Evolutionary conservation across 2,888 invertebrate species (phyloP).

Genomic region (Mimachlamys varia): DNA sequence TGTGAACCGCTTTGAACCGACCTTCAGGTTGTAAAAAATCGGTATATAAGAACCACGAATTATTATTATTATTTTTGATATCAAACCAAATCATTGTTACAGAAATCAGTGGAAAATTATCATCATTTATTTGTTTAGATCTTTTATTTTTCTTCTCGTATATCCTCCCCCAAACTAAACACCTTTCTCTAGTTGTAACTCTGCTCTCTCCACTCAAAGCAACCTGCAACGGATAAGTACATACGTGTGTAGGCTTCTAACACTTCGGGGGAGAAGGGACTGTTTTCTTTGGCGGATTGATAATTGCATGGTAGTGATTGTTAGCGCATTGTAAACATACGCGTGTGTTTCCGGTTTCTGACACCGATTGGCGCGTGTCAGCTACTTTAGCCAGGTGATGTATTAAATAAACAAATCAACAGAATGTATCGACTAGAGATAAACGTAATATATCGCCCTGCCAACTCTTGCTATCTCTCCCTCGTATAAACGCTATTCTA

Average conservation of each 20-base stretch:
- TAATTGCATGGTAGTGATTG: conserved; percentile 1
- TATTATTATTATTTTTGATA: too few species aligned
- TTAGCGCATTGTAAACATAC: conserved; percentile 15
- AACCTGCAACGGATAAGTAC: too few species aligned
- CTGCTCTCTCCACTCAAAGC: not conserved
- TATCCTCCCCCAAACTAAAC: too few species aligned
- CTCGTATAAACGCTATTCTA: not conserved
- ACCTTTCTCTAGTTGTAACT: too few species aligned
- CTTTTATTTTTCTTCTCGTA: too few species aligned
- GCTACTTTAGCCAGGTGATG: not conserved
- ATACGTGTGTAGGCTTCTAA: not conserved
- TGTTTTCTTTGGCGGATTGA: conserved; percentile 7
- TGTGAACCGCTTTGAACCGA: too few species aligned
- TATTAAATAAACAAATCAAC: conserved; percentile 31
- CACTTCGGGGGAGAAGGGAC: not conserved
- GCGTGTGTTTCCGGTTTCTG: not conserved
- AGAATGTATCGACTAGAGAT: not conserved
- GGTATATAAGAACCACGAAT: too few species aligned
- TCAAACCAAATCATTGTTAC: too few species aligned
- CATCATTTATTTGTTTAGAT: too few species aligned
- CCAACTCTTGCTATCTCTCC: not conserved
- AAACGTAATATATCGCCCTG: not conserved
- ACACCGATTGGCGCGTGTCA: conserved; percentile 34
- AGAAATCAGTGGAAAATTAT: too few species aligned
- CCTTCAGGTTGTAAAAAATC: too few species aligned